These are phyloP conservation scores for Paraescarpia echinospica DNA, from an alignment of 1,140 invertebrate genomes.

Conservation along the genomic window DNA sequence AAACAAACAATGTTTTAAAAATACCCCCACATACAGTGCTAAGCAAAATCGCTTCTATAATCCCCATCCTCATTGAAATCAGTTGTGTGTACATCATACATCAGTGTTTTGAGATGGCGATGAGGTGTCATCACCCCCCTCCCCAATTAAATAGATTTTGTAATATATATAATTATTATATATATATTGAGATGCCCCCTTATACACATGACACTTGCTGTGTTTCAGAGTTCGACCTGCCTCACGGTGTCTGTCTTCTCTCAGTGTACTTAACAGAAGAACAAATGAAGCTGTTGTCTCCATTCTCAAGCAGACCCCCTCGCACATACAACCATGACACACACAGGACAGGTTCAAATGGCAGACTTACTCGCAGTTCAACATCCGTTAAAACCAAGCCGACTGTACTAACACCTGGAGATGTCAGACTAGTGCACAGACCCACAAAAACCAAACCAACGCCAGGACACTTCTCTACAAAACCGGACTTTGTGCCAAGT, in stretches of 20 bases:
- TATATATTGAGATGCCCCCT: no score
- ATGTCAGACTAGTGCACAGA: no score
- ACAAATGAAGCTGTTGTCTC: not conserved
- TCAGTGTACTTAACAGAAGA: not conserved
- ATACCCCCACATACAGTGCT: no score
- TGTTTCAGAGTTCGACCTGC: not conserved
- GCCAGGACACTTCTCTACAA: not conserved
- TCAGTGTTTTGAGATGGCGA: no score
- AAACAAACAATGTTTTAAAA: no score
- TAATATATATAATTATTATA: no score
- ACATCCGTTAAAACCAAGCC: not conserved
- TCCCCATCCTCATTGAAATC: no score
- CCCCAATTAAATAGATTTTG: no score
- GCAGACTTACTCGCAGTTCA: not conserved
- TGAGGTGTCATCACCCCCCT: no score
- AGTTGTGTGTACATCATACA: no score
- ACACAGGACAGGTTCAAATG: not conserved
- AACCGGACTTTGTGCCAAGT: not conserved
- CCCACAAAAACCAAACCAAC: not conserved
- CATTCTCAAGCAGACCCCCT: not conserved
- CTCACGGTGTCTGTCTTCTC: not conserved
- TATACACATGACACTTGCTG: not conserved
- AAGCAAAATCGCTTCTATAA: no score
- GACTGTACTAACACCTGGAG: no score
- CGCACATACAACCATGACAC: not conserved